Evolutionary conservation across 2,888 invertebrate species (phyloP), one percentile per base, ranked within the genome.

Genomic region (Drosophila borealis): DNA sequence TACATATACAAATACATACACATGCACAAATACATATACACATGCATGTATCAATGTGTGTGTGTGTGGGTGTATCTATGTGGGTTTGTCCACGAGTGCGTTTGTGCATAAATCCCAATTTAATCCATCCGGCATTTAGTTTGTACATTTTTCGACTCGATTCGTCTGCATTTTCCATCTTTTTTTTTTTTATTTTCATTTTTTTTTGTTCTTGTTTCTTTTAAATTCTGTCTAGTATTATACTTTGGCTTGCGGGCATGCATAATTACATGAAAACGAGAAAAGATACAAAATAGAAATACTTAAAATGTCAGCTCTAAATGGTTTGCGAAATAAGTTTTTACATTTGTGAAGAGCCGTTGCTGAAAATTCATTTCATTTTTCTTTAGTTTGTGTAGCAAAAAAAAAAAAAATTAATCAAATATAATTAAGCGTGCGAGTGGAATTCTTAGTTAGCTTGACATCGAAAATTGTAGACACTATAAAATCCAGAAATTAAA

Each of bases 121-220:
- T 84, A 81, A 84, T 84, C 74, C 80, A 66, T 77, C 84, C 84
- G 78, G 81, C 81, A 83, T 70, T 81, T 83, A 80, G 84, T 84
- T 70, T 74, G 55, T 78, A 83, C 70, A 81, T 74, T 70, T 80
- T 66, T 57, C 36, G 53, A 51, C 69, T 70, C 66, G 29, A 61
- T 55, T 64, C 50, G 21, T 55, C 42, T 49, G 53, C 34, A 48
- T 50, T 63, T 56, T 34, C 48, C 61, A 46, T 39, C 33, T 34
- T 39, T 29, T 17, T 34, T 34, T 48, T 25, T 19, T 21, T 19
- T 34, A 13, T 36, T 39, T 50, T 39, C 33, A 5, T 19, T 29
- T 11, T 17, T 37, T 8, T 14, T 29, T n/a, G 14, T 46, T 45
- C 48, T 36, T 9, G 37, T 51, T 36, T n/a, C 36, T 14, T 29